These are phyloP conservation scores for Leptodactylus fallax DNA, from an alignment of 2,797 vertebrate genomes.

Conservation along the genomic window DNA sequence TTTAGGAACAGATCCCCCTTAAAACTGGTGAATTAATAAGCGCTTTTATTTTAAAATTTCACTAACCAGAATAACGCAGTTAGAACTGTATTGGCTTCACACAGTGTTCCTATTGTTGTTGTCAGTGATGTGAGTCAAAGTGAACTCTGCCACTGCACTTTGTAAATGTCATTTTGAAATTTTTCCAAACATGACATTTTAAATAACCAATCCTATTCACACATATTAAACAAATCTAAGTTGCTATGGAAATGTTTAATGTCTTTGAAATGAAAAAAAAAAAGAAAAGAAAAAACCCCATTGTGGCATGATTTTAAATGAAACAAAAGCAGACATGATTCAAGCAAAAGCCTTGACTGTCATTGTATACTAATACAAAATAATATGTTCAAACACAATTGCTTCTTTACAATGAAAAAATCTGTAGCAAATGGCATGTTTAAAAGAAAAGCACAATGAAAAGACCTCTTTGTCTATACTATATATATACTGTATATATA, in stretches of 20 bases:
- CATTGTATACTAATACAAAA: not conserved
- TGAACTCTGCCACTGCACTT: too few species aligned
- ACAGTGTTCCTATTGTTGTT: too few species aligned
- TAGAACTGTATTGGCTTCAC: too few species aligned
- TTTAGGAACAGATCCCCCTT: too few species aligned
- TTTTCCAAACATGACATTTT: too few species aligned
- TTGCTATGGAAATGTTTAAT: slow-evolving; percentile 35
- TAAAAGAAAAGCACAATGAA: not conserved
- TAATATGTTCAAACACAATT: not conserved
- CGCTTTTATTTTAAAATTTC: too few species aligned
- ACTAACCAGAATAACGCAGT: too few species aligned
- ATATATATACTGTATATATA: too few species aligned
- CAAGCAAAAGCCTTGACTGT: not conserved
- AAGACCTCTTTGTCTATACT: not conserved
- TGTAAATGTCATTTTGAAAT: too few species aligned
- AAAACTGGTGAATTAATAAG: too few species aligned
- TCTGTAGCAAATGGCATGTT: not conserved
- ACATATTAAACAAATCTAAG: slow-evolving; percentile 33
- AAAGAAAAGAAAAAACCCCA: not conserved
- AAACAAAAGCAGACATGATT: not conserved
- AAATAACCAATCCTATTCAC: slow-evolving; percentile 28
- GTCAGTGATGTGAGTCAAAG: too few species aligned
- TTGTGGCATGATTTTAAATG: not conserved
- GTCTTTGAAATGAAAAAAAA: slow-evolving; percentile 7
- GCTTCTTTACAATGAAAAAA: not conserved